Base-by-base conservation (phyloP, 2,888 invertebrate species). In the Trichopria drosophilae region DNA sequence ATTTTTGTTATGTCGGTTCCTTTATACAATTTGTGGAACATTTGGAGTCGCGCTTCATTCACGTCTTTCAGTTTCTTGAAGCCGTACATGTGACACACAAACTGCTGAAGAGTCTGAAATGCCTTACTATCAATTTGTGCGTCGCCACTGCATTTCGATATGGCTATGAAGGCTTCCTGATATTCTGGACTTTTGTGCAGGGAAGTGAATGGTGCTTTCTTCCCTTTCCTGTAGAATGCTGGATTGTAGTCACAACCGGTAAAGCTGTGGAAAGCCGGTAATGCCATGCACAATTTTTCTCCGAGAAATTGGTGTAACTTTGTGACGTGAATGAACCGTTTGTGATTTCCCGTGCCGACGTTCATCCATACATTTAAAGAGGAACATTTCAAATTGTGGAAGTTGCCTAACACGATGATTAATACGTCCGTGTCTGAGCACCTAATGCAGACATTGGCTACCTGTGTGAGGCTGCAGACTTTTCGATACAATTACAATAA, bases 241-340 rank as follows among this genome's bases (percentile, higher is more conserved):
- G 55, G 41, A 12, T 45, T 58, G 36, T 39, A 42, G 28, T 51
- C 37, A 24, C 51, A 58, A 4, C 55, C 58, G 5, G 55, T 58
- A n/a, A 56, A 51, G 1, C 53, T 55, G 40, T 58, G 58, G 41
- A 56, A 58, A 5, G 45, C 47, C 6, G 44, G 46, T 16, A 58
- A 28, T 19, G 37, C 40, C 7, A 10, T 26, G n/a, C 23, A 39
- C 24, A 39, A 3, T 13, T 9, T 44, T 28, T 4, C 2, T 19
- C 20, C 24, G n/a, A n/a, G n/a, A n/a, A n/a, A n/a, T n/a, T n/a
- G n/a, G n/a, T n/a, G n/a, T n/a, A n/a, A n/a, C n/a, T n/a, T n/a
- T n/a, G n/a, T n/a, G n/a, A n/a, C n/a, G n/a, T n/a, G n/a, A n/a
- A n/a, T n/a, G n/a, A n/a, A n/a, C n/a, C n/a, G n/a, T n/a, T n/a